Evolutionary conservation across 2,113 vertebrate genomes (phyloP).

Genomic region (Ardeotis arabs): DNA sequence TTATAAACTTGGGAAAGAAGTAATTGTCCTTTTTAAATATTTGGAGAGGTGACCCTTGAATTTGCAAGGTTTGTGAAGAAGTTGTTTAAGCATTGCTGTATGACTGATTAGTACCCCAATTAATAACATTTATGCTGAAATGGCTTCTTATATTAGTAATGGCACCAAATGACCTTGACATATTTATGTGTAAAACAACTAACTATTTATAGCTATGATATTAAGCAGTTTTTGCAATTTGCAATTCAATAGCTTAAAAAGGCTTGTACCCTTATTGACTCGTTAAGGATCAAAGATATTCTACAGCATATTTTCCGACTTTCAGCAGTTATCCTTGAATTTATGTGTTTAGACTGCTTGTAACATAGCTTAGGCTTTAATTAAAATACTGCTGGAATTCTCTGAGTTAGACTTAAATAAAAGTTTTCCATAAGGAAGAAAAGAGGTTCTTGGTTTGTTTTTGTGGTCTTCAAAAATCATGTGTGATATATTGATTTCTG

Average conservation of each 20-base stretch:
- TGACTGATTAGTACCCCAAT: conserved; percentile 41
- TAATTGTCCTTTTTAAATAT: neutral
- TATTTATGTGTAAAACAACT: conserved; percentile 31
- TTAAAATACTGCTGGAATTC: neutral
- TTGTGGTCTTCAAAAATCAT: neutral
- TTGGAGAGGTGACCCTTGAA: conserved; percentile 3
- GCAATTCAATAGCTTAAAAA: conserved; percentile 39
- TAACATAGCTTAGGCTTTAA: neutral
- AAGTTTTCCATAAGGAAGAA: neutral
- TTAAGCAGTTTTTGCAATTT: conserved; percentile 31
- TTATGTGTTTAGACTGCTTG: neutral
- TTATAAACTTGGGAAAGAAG: neutral
- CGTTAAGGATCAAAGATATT: neutral
- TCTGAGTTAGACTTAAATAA: neutral
- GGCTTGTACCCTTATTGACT: neutral
- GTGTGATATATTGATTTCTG: neutral
- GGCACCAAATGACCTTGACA: conserved; percentile 36
- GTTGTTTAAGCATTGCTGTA: conserved; percentile 16
- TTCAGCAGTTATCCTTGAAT: neutral
- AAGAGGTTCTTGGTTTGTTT: neutral
- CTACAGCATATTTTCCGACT: neutral
- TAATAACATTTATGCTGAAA: conserved; percentile 33
- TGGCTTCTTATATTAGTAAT: neutral
- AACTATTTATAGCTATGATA: neutral
- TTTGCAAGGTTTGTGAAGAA: conserved; percentile 1